Conservation (phyloP, 2,797 vertebrate genomes). For the Artibeus jamaicensis region DNA sequence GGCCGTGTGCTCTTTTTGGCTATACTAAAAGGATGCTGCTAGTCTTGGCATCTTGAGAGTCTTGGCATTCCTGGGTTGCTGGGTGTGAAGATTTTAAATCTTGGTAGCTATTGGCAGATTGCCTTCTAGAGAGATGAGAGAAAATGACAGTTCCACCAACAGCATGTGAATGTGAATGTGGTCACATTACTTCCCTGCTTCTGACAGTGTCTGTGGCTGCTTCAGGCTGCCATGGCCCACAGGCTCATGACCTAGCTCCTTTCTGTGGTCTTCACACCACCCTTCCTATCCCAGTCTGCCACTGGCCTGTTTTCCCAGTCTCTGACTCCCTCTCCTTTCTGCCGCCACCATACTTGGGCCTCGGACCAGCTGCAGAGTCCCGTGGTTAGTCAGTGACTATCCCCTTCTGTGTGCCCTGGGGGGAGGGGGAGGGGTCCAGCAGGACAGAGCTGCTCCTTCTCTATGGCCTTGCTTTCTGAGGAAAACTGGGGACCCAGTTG, state of each 20-base stretch:
- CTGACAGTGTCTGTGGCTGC: neutral
- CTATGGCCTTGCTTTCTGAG: neutral
- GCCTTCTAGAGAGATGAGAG: neutral
- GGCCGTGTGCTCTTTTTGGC: neutral
- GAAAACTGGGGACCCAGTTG: neutral
- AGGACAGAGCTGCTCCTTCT: neutral
- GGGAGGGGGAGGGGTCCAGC: too few relatives aligned
- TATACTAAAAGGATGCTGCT: neutral
- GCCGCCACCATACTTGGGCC: neutral
- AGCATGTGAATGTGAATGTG: neutral
- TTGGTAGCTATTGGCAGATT: neutral
- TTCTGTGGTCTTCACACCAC: neutral
- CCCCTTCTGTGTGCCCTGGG: neutral
- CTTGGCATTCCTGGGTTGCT: neutral
- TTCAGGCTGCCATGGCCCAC: neutral
- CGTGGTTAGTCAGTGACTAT: neutral
- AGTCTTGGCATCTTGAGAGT: neutral
- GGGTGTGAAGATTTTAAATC: neutral
- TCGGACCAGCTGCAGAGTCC: neutral
- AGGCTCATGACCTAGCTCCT: neutral
- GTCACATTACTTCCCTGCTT: rapidly evolving
- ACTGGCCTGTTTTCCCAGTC: neutral
- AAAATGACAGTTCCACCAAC: neutral
- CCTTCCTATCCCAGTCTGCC: neutral
- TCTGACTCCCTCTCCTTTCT: neutral